Evolutionary conservation across 2,888 invertebrate genomes (phyloP).

Genomic region (Eudemis profundana): DNA sequence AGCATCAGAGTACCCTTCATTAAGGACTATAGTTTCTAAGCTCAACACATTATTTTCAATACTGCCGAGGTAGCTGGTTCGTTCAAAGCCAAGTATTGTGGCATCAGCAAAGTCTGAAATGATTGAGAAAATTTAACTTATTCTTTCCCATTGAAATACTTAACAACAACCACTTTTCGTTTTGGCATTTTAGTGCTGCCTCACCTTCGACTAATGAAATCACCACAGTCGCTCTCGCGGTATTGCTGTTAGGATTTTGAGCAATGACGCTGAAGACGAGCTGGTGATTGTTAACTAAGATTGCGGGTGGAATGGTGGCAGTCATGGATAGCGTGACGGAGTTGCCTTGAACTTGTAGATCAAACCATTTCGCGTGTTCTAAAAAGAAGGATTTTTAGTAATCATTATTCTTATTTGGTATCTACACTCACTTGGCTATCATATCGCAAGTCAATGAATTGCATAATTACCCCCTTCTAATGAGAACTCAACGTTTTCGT

Average conservation of each 20-base stretch:
- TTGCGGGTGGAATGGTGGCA: constrained; percentile 51
- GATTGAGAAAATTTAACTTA: no score
- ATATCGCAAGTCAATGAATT: no score
- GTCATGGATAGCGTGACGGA: constrained; percentile 42
- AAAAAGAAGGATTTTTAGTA: no score
- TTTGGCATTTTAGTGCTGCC: no score
- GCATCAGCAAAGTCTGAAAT: constrained; percentile 44
- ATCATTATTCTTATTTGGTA: no score
- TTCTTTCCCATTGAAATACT: no score
- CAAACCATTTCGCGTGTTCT: constrained; percentile 30
- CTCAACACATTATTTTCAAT: constrained; percentile 39
- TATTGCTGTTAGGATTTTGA: constrained; percentile 46
- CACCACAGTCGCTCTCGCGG: constrained; percentile 50
- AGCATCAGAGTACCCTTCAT: constrained; percentile 43
- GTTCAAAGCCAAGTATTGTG: constrained; percentile 48
- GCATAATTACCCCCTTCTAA: constrained; percentile 60
- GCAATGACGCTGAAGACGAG: constrained; percentile 53
- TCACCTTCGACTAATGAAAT: constrained; percentile 46
- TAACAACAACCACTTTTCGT: no score
- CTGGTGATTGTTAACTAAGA: constrained; percentile 52
- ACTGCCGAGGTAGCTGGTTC: constrained; percentile 47
- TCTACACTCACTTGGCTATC: no score
- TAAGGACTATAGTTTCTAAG: constrained; percentile 45
- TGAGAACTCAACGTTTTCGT: constrained; percentile 50
- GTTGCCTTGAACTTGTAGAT: constrained; percentile 32